Percentiles rank a stretch among this genome's conserved stretches.
These are phyloP conservation scores for Melangyna quadrimaculata DNA, from an alignment of 2,888 invertebrate genomes.

Conservation along the genomic window DNA sequence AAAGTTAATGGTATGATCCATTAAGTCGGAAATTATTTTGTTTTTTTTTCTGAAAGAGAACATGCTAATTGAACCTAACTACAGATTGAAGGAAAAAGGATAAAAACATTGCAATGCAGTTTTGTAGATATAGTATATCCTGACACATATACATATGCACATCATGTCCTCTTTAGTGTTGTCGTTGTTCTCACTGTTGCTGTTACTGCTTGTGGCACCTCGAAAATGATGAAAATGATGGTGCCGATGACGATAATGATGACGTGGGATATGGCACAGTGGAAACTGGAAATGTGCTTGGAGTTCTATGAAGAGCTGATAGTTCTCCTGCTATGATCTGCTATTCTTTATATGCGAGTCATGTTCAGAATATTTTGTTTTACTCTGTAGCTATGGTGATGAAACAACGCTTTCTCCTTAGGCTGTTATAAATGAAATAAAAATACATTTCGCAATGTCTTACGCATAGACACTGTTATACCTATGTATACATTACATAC, in stretches of 20 bases:
- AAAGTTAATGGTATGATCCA: not conserved
- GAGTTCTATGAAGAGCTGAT: too few relatives aligned
- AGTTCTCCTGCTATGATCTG: too few relatives aligned
- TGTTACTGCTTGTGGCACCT: constrained; percentile 1
- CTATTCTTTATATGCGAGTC: not conserved
- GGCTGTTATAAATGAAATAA: constrained; percentile 56
- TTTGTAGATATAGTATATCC: too few relatives aligned
- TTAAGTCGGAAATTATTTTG: constrained; percentile 12
- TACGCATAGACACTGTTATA: not conserved
- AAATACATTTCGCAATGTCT: constrained; percentile 33
- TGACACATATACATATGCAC: too few relatives aligned
- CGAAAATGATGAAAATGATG: too few relatives aligned
- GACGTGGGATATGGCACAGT: not conserved
- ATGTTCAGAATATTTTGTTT: constrained; percentile 7
- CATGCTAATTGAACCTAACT: not conserved
- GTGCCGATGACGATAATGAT: not conserved
- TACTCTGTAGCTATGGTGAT: not conserved
- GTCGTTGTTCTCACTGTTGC: not conserved
- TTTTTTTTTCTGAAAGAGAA: not conserved
- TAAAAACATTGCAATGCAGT: constrained; percentile 7
- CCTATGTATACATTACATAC: too few relatives aligned
- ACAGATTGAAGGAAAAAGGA: not conserved
- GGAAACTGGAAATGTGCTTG: constrained; percentile 3
- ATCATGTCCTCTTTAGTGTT: not conserved
- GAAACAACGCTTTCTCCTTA: constrained; percentile 27